A percentile compares a stretch with the other conserved stretches of the same genome.
These are phyloP conservation scores for Notechis scutatus DNA, from an alignment of 2,113 vertebrate species.

Conservation along the genomic window DNA sequence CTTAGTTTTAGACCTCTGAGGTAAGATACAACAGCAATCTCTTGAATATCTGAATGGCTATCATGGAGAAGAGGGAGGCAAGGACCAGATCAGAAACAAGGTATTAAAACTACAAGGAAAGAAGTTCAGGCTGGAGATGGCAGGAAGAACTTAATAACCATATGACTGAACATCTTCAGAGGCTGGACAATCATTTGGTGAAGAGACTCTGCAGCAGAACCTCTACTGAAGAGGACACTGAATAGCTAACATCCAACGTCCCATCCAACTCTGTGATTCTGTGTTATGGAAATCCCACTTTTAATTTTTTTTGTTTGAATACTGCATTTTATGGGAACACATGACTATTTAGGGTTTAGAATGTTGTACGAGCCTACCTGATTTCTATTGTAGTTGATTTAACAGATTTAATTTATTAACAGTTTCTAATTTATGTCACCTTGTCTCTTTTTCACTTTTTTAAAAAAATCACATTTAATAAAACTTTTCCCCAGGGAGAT, in stretches of 20 bases:
- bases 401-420: neutral
- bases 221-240: neutral
- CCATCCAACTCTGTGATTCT: neutral
- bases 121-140: neutral
- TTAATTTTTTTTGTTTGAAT: neutral
- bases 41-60: neutral
- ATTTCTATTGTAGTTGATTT: neutral
- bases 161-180: neutral
- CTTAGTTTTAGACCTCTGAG: neutral
- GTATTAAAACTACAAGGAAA: neutral
- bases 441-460: neutral
- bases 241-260: neutral
- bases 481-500: neutral
- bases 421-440: neutral
- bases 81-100: neutral
- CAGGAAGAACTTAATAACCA: neutral
- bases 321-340: neutral
- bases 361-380: neutral
- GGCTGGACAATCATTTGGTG: neutral
- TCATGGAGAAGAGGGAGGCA: neutral
- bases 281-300: neutral
- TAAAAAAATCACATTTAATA: neutral
- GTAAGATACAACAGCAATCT: neutral
- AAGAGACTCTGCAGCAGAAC: neutral
- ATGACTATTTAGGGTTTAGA: neutral